Base-by-base conservation (phyloP, 2,113 vertebrate genomes). In the Megatriorchis doriae region DNA sequence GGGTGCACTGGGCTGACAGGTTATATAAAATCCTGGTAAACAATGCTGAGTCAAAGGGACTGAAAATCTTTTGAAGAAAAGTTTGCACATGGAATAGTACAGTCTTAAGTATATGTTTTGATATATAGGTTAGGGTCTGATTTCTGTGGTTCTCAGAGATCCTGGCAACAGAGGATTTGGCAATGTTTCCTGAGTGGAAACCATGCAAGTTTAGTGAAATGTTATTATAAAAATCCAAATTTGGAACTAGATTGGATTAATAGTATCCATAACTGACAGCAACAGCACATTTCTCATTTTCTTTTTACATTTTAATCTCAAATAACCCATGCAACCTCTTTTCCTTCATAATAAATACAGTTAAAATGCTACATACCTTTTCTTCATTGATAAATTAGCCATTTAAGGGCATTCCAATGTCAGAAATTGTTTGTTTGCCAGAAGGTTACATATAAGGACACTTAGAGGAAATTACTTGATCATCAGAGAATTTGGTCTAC, bases 1-100 rank as follows among this genome's bases (percentile, higher is more conserved):
- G 81, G 73, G 88, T 95, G 90, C 63, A 70, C 71, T 92, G 81
- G 62, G 58, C 52, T 92, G 71, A 87, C 52, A 59, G 45, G 63
- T 71, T 93, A 83, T 45, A 38, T 86, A 93, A 94, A 90, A 81
- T 94, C 85, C 83, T 95, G 52, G 53, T 94, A 92, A 88, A 80
- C 67, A 92, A 27, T 78, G 65, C 36, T 53, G 62, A 79, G 85
- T 38, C 45, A 96, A 93, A 95, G 91, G 78, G 94, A 94, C 73
- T 81, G 90, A 93, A 96, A 96, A 92, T 82, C 78, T 95, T 94
- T 71, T 86, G 93, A 90, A 67, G 71, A 50, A 45, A 72, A 97
- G 83, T 62, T 36, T 59, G 88, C 88, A 67, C 40, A 55, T 67
- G 67, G 92, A 94, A 94, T 38, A 95, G 48, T 67, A 68, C 42